Evolutionary conservation across 2,888 invertebrate genomes (phyloP).

Genomic region (Oeneis ivallda): DNA sequence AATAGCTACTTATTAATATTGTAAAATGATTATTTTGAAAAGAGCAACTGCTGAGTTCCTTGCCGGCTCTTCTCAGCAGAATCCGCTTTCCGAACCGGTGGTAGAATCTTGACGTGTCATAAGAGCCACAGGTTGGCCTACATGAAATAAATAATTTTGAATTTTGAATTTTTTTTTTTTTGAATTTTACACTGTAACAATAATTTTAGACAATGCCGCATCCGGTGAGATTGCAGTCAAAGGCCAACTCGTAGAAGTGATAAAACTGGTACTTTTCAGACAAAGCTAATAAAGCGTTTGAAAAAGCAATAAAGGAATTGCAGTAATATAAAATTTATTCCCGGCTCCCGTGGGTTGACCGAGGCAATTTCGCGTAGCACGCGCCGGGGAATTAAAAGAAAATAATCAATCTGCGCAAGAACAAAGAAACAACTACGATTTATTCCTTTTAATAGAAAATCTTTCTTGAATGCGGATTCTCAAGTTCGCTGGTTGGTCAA

Average conservation of each 20-base stretch:
- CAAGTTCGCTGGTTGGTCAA: not conserved
- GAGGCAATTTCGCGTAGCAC: slow-evolving; percentile 25
- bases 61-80: no score
- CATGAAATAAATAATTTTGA: no score
- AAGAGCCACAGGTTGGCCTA: no score
- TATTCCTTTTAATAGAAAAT: not conserved
- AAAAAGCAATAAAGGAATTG: slow-evolving; percentile 18
- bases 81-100: no score
- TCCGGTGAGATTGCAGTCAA: not conserved
- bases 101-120: no score
- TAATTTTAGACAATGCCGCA: no score
- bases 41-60: no score
- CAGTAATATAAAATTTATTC: slow-evolving; percentile 21
- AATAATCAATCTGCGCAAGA: slow-evolving; percentile 28
- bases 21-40: no score
- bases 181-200: no score
- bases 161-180: no score
- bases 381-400: slow-evolving; percentile 29
- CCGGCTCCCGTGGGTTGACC: slow-evolving; percentile 16
- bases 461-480: not conserved
- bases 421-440: not conserved
- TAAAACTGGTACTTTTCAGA: not conserved
- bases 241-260: not conserved
- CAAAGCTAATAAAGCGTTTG: no score
- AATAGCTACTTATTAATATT: no score